phyloP scores from a whole-genome alignment of 2,888 invertebrate genomes.

The Palloptera scutellata region DNA sequence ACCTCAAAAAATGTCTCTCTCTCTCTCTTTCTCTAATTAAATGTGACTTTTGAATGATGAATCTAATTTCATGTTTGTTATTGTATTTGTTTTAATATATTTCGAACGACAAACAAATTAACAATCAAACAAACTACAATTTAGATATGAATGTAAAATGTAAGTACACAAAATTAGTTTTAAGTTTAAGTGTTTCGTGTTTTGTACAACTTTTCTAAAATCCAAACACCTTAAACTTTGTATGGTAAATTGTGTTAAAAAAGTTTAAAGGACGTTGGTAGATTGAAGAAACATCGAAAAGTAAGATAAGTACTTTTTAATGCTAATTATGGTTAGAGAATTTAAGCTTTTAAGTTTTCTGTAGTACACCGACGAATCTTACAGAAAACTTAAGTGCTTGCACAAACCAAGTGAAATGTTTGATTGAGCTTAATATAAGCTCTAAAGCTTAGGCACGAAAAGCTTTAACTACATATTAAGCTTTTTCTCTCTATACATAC shows the following conservation, averaged over 20 bases:
- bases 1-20: neutral
- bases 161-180: conserved; percentile 41
- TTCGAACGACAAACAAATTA: conserved; percentile 33
- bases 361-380: no score
- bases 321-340: no score
- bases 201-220: neutral
- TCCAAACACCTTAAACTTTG: no score
- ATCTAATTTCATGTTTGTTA: conserved; percentile 44
- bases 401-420: no score
- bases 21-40: conserved; percentile 10
- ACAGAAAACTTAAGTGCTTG: no score
- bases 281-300: no score
- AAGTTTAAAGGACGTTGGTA: neutral
- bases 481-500: no score
- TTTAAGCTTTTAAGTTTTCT: no score
- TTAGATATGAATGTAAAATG: conserved; percentile 45
- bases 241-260: conserved; percentile 15
- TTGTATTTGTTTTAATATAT: conserved; percentile 42
- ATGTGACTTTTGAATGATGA: conserved; percentile 33
- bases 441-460: no score
- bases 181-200: conserved; percentile 20
- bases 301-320: no score
- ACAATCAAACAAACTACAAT: conserved; percentile 35
- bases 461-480: no score
- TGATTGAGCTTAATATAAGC: no score